Evolutionary conservation across 2,797 vertebrate species (phyloP), one percentile per base, ranked within the genome.

Genomic region (Melanotaenia boesemani): DNA sequence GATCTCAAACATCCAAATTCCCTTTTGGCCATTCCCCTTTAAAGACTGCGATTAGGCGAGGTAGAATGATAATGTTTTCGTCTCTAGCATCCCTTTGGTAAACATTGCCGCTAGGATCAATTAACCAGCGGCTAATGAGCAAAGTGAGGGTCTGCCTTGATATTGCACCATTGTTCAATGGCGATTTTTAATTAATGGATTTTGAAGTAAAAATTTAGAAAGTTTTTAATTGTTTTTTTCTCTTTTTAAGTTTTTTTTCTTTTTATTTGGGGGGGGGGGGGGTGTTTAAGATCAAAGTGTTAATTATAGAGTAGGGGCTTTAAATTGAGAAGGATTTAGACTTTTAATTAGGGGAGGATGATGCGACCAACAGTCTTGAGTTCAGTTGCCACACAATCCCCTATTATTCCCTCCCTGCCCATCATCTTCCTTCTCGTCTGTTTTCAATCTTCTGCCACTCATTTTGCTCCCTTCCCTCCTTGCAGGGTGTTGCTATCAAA

Each of bases 291-390:
- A 94, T 94, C 92, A 93, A 84, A 93, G 89, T 90, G 88, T 93
- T 95, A 94, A 95, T 95, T 95, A 95, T 94, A 91, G 93, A 91
- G 88, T 79, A 82, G 80, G 68, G 63, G 91, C 86, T 93, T 95
- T 93, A 94, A 94, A 94, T 91, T 93, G 88, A 86, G 86, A 78
- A 87, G 93, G 94, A 95, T 94, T 95, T 95, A 88, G 87, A 93
- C 86, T 94, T 94, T 94, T 95, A 94, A 95, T 95, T 95, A 95
- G 95, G 93, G 86, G 90, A 48, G 81, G 90, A 94, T 92, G 87
- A 93, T 89, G 83, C 82, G 83, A 92, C 88, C 90, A 84, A 92
- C 84, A 90, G 91, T 86, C 88, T 26, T 87, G 78, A 75, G 85
- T 91, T 92, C 80, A 89, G 72, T 88, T 81, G 82, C 76, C 56